These are phyloP conservation scores for Pseudococcus longispinus DNA, from an alignment of 2,888 invertebrate genomes.

Conservation along the genomic window DNA sequence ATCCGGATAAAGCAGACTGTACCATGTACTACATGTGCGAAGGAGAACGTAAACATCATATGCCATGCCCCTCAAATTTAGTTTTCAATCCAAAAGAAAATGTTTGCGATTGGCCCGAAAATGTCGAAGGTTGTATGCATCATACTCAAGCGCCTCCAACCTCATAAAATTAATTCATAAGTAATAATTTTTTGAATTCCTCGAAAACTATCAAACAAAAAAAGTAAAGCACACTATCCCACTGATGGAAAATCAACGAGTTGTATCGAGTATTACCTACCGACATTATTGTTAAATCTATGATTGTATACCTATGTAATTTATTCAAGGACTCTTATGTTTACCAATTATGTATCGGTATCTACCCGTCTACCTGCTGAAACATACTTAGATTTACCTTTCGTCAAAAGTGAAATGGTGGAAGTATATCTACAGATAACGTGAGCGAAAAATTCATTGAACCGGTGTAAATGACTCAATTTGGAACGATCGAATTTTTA, in stretches of 20 bases:
- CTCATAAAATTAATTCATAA: constrained; percentile 46
- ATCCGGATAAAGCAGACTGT: constrained; percentile 87
- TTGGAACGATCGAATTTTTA: neutral
- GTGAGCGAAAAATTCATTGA: neutral
- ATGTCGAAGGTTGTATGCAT: constrained; percentile 84
- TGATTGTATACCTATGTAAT: neutral
- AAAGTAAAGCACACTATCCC: neutral
- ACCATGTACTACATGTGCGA: constrained; percentile 97
- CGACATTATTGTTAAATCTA: neutral
- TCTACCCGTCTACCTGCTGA: neutral
- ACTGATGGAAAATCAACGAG: neutral
- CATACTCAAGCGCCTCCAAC: constrained; percentile 73
- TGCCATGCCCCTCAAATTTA: constrained; percentile 91
- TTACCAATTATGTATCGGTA: neutral
- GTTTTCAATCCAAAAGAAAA: constrained; percentile 92
- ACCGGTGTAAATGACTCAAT: no score
- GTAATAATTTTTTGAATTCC: neutral
- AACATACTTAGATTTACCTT: neutral
- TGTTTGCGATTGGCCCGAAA: constrained; percentile 96
- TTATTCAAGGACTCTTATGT: neutral
- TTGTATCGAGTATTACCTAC: neutral
- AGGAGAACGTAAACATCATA: constrained; percentile 92
- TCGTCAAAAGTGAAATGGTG: neutral
- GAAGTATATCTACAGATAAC: neutral
- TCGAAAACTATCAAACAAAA: neutral